Base-by-base conservation (phyloP, 1,140 invertebrate species). In the Heliothis virescens region DNA sequence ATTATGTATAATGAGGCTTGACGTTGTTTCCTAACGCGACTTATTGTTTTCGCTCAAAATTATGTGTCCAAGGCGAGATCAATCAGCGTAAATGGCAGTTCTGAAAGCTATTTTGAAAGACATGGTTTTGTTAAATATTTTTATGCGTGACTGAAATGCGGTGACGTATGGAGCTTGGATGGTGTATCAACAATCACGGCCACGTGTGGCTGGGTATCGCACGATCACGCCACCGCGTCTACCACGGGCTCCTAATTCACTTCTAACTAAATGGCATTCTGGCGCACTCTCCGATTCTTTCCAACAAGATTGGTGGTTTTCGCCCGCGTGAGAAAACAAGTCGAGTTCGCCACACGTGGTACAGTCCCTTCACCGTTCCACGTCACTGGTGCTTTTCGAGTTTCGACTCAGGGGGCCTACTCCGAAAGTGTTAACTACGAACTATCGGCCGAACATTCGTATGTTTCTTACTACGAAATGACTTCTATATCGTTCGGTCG, bases 331-430 rank as follows among this genome's bases (percentile, higher is more conserved):
- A 59, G 52, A 71, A 41, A 60, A 62, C 55, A 62, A 71, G 57
- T 41, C 65, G 79, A 80, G 72, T 80, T 74, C 21, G 60, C 41
- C 52, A 13, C 52, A 57, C 79, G 79, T 74, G 62, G 79, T 80
- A 80, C 55, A 74, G 79, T 62, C 79, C 79, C 79, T 71, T 80
- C 79, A 74, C 79, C 72, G 79, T 55, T 74, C 69, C 79, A 72
- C 65, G 73, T 63, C 74, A 81, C 63, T 57, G 73, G 50, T 57
- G 60, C 59, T 65, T 53, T 69, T 41, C 69, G 79, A 74, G 57
- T 65, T 80, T 60, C 67, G 60, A 72, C 79, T 89, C 87, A 91
- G n/a, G n/a, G n/a, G n/a, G n/a, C n/a, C n/a, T n/a, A n/a, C n/a
- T n/a, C n/a, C n/a, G n/a, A n/a, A n/a, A n/a, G n/a, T n/a, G n/a